Base-by-base conservation (phyloP, 2,113 vertebrate genomes). In the Hippolais icterina region DNA sequence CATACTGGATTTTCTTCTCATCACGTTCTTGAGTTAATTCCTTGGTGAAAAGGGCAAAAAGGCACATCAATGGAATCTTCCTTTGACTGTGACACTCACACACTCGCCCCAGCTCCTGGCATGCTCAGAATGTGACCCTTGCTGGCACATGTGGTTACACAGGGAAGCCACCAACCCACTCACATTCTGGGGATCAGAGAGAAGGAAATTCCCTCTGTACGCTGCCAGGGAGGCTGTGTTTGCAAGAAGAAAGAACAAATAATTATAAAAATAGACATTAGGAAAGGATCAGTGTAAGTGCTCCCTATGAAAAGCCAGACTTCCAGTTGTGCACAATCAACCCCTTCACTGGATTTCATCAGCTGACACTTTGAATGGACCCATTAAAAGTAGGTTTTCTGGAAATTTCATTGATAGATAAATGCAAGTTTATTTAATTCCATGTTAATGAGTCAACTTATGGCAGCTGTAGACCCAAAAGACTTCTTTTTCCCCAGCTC, bases 1-100 rank as follows among this genome's bases (percentile, higher is more conserved):
- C 98, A 13, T 99, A 99, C 28, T 98, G 99, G 27, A 97, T 94
- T 96, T 99, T 99, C 97, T 99, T 99, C 60, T 98, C 99, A 19
- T 99, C 98, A 39, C 98, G 97, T 85, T 99, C 99, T 87, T 99
- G 98, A 94, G 97, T 98, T 63, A 99, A 96, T 83, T 99, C 99
- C 99, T 99, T 95, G 22, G 76, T 42, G 77, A 97, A 89, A 95
- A 97, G 89, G 92, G 93, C 83, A 97, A 77, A 95, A 91, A 84
- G 94, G 33, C 50, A 76, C 89, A 89, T 83, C 90, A 97, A 54
- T 95, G 76, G 95, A 94, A 89, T 75, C 93, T 79, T 83, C 80
- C 84, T 61, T 65, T 88, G 91, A 64, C 93, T 91, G 83, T 95
- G 87, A 87, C 93, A 88, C 77, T 82, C 92, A 78, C 94, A 88